Evolutionary conservation across 2,888 invertebrate species (phyloP), one percentile per base, ranked within the genome.

Genomic region (Ormyrus nitidulus): DNA sequence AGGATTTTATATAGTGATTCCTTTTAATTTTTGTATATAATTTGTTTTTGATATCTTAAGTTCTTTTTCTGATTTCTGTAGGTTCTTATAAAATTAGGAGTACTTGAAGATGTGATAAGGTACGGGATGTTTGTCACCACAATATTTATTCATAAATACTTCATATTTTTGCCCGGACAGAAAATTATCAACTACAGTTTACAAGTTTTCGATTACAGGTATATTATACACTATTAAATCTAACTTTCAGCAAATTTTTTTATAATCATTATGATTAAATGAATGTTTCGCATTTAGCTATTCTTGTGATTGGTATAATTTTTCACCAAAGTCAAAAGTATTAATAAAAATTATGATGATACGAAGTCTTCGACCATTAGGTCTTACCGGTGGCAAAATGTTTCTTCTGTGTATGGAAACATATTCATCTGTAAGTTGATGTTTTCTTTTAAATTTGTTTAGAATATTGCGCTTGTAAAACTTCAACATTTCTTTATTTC

Each of bases 321-420:
- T 79, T 7, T 48, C 79, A 49, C 13, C 49, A 7, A 62, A 56
- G 10, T 68, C 19, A 9, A 66, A 79, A 69, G 49, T 13, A 5
- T 13, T 79, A 13, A n/a, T 79, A 6, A 68, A n/a, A 34, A 68
- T 79, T 34, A 79, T 79, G 54, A 79, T 73, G 73, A 1, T 68
- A 4, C 9, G 79, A 62, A 79, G 73, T 62, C 10, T 61, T 5
- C 54, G 61, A 5, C 79, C 73, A 1, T 56, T 46, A 2, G 0
- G 44, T 2, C 51, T 79, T 10, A 73, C 68, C 0, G 79, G 79
- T 11, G 73, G 79, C 5, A 79, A 79, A 61, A 73, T 79, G 79
- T 73, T 79, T 10, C 11, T 79, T n/a, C 46, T 79, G 6, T 73
- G 65, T n/a, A 79, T 79, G 73, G 68, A 73, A 62, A 79, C 79